Percentiles rank a stretch among this genome's conserved stretches.
These are phyloP conservation scores for Rhodinocichla rosea DNA, from an alignment of 2,113 vertebrate species.

Conservation along the genomic window DNA sequence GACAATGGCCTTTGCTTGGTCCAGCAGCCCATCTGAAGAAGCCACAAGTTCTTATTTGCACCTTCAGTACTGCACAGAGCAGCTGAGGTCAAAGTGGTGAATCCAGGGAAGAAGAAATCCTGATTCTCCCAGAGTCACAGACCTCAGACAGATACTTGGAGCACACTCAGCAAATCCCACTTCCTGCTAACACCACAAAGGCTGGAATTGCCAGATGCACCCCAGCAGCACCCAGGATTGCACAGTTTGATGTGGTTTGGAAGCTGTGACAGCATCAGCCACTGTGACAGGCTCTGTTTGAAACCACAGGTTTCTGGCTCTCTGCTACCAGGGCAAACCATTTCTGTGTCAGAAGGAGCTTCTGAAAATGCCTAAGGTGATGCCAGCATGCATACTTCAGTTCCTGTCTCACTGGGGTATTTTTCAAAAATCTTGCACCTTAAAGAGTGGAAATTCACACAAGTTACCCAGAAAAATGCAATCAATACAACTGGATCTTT, in stretches of 20 bases:
- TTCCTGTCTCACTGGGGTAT: not conserved
- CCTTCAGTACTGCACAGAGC: not conserved
- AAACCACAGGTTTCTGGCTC: not conserved
- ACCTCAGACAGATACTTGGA: not conserved
- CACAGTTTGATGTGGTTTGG: not conserved
- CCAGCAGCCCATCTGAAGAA: not conserved
- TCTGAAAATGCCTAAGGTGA: not conserved
- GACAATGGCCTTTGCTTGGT: not conserved
- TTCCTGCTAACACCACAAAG: not conserved
- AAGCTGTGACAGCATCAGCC: not conserved
- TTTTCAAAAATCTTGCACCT: not conserved
- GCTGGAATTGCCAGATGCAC: not conserved
- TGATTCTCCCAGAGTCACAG: not conserved
- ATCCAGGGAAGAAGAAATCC: not conserved
- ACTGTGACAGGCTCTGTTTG: not conserved
- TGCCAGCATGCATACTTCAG: not conserved
- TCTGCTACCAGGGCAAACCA: not conserved
- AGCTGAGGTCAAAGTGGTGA: not conserved
- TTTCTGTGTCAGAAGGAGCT: not conserved
- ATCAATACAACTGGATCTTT: not conserved
- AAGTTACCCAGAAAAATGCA: not conserved
- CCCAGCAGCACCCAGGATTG: not conserved
- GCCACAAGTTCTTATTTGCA: not conserved
- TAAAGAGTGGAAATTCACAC: not conserved
- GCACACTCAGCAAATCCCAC: not conserved